These are phyloP conservation scores for Zaprionus capensis DNA, from an alignment of 1,140 invertebrate genomes.

Conservation along the genomic window DNA sequence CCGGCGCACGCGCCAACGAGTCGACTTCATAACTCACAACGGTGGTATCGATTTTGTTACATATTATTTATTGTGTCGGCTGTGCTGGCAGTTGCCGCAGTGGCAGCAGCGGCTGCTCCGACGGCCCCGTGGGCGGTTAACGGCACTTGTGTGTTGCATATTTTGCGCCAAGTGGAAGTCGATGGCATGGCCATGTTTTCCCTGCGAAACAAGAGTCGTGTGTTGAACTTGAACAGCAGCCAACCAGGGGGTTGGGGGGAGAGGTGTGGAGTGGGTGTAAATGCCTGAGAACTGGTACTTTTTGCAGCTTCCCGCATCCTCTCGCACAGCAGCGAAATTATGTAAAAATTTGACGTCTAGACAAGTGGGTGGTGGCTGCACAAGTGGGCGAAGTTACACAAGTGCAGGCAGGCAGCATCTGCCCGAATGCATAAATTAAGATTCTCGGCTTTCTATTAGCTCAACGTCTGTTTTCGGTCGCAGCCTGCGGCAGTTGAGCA, in stretches of 20 bases:
- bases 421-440: slow-evolving; percentile 37
- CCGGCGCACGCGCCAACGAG: slow-evolving; percentile 64
- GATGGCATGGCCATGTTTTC: slow-evolving; percentile 27
- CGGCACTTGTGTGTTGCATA: slow-evolving; percentile 71
- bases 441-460: slow-evolving; percentile 23
- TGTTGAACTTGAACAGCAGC: slow-evolving; percentile 48
- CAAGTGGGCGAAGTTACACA: slow-evolving; percentile 47
- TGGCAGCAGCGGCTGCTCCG: slow-evolving; percentile 8
- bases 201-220: slow-evolving; percentile 67
- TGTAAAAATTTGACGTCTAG: slow-evolving; percentile 62
- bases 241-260: slow-evolving; percentile 10
- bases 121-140: slow-evolving; percentile 70
- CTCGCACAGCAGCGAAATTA: slow-evolving; percentile 64
- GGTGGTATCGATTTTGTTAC: slow-evolving; percentile 77
- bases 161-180: slow-evolving; percentile 52
- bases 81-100: slow-evolving; percentile 1
- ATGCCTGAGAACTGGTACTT: slow-evolving; percentile 49
- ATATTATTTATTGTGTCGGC: slow-evolving; percentile 78
- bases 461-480: slow-evolving; percentile 2
- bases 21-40: slow-evolving; percentile 69
- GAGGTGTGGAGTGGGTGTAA: slow-evolving; percentile 61
- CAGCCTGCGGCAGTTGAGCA: slow-evolving; percentile 1
- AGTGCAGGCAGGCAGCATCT: slow-evolving; percentile 32
- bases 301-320: slow-evolving; percentile 14
- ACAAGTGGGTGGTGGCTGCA: slow-evolving; percentile 59